A percentile compares a stretch with the other conserved stretches of the same genome.
These are phyloP conservation scores for Heliopora coerulea DNA, from an alignment of 92 coral and sea anemone genomes.

Conservation along the genomic window DNA sequence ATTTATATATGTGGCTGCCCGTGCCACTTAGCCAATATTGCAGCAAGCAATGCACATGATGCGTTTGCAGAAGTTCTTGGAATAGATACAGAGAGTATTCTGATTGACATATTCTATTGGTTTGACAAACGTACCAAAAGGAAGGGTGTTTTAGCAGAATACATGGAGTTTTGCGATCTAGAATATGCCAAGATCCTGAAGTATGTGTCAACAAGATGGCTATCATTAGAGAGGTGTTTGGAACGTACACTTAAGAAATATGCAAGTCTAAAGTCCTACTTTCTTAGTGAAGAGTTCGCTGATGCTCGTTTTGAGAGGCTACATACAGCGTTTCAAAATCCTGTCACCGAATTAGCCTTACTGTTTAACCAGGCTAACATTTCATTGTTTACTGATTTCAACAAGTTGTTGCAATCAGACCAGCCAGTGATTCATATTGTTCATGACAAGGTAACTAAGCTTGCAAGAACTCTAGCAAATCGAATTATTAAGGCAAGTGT, in stretches of 20 bases:
- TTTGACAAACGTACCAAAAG: slow-evolving; percentile 49
- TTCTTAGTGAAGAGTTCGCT: slow-evolving; percentile 33
- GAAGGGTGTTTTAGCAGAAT: slow-evolving; percentile 42
- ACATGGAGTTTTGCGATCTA: slow-evolving; percentile 46
- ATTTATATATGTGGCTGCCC: slow-evolving; percentile 38
- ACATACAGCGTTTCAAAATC: slow-evolving; percentile 38
- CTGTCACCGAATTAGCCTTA: slow-evolving; percentile 33
- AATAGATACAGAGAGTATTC: slow-evolving; percentile 34
- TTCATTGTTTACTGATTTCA: slow-evolving; percentile 40
- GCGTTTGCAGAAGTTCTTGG: slow-evolving; percentile 32
- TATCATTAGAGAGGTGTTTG: slow-evolving; percentile 44
- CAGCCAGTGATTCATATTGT: slow-evolving; percentile 46
- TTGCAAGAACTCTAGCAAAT: slow-evolving; percentile 31
- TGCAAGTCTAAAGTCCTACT: slow-evolving; percentile 42
- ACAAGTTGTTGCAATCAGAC: slow-evolving; percentile 38
- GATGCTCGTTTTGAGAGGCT: slow-evolving; percentile 44
- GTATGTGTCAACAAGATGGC: slow-evolving; percentile 40
- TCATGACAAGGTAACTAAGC: slow-evolving; percentile 24
- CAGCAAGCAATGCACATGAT: too few relatives aligned
- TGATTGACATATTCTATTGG: slow-evolving; percentile 43
- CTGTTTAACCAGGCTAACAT: slow-evolving; percentile 41
- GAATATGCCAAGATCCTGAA: slow-evolving; percentile 40
- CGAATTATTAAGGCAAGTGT: slow-evolving; percentile 35
- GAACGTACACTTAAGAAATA: slow-evolving; percentile 38
- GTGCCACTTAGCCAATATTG: slow-evolving; percentile 40